Conservation (phyloP, 2,113 vertebrate species). For the Falco punctatus region DNA sequence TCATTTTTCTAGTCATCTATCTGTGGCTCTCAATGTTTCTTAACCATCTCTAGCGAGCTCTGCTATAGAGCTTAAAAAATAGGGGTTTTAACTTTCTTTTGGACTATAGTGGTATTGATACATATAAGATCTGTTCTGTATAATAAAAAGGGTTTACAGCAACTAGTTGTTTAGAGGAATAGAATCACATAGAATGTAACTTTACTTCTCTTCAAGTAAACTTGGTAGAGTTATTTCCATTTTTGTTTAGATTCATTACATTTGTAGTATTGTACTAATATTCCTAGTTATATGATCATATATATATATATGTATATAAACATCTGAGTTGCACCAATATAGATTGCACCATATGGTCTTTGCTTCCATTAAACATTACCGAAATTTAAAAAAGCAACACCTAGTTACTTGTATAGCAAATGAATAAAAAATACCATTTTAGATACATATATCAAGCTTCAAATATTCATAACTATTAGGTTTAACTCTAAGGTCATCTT, state of each 20-base stretch:
- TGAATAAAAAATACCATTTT: not conserved
- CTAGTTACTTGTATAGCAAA: not conserved
- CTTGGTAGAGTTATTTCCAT: not conserved
- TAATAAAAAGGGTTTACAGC: not conserved
- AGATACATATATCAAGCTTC: not conserved
- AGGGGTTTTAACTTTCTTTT: not conserved
- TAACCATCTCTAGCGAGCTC: not conserved
- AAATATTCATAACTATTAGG: not conserved
- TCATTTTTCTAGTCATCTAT: not conserved
- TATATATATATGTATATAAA: not conserved
- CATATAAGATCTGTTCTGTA: not conserved
- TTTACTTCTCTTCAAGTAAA: not conserved
- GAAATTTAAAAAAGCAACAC: not conserved
- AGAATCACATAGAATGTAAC: not conserved
- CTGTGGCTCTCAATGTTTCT: not conserved
- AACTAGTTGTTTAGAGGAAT: not conserved
- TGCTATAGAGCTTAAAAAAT: not conserved
- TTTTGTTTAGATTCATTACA: rapidly evolving
- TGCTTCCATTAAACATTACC: not conserved
- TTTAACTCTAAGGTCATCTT: not conserved
- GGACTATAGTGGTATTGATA: not conserved
- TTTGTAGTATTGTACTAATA: not conserved
- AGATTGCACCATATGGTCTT: not conserved
- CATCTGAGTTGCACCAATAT: not conserved
- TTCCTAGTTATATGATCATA: not conserved